Evolutionary conservation across 1,140 invertebrate species (phyloP).

Genomic region (Ooceraea biroi): DNA sequence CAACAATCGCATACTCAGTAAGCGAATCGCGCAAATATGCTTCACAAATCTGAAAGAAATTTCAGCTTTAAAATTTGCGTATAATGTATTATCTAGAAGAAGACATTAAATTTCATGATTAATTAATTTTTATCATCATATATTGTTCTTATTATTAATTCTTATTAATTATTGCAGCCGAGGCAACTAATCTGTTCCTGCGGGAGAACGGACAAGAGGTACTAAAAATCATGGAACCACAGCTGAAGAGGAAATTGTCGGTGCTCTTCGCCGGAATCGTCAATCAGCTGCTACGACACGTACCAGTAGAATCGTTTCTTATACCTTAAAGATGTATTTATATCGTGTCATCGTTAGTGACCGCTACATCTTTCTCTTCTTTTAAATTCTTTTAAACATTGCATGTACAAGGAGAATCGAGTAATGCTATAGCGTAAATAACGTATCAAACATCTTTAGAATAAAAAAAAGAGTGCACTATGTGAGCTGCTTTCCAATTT

Average conservation of each 20-base stretch:
- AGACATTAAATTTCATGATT: conserved; percentile 37
- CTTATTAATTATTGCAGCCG: conserved; percentile 85
- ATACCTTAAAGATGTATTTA: conserved; percentile 84
- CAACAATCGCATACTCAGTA: conserved; percentile 90
- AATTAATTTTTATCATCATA: neutral
- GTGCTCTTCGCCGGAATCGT: conserved; percentile 89
- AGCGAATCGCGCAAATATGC: conserved; percentile 78
- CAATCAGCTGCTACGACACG: conserved; percentile 89
- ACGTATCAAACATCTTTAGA: no score
- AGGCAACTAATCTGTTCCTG: conserved; percentile 91
- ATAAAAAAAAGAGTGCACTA: no score
- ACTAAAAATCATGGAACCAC: conserved; percentile 90
- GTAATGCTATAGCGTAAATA: neutral
- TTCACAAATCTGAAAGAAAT: neutral
- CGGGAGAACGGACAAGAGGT: conserved; percentile 91
- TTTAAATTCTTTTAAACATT: conserved; percentile 12
- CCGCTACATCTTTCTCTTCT: neutral
- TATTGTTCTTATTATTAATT: neutral
- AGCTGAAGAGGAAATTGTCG: conserved; percentile 89
- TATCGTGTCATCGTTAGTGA: conserved; percentile 9
- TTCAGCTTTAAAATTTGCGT: neutral
- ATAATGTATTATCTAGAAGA: neutral
- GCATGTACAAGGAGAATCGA: neutral
- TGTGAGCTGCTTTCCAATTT: neutral
- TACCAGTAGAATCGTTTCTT: conserved; percentile 88